A percentile compares a stretch with the other conserved stretches of the same genome.
phyloP scores from a whole-genome alignment of 1,140 invertebrate genomes.

The Druon quercuslanigerum region DNA sequence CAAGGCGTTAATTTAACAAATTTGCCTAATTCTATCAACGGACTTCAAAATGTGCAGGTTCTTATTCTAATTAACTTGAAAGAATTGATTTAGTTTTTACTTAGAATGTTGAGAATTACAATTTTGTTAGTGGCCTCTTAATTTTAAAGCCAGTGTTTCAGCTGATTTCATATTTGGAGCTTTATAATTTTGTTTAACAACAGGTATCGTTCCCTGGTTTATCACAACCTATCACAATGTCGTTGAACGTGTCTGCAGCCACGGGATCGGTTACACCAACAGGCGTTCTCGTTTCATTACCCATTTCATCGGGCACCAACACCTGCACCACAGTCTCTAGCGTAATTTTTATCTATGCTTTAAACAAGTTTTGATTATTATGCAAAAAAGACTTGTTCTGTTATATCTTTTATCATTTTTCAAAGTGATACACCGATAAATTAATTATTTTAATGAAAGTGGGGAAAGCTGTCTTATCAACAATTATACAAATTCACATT shows the following conservation, averaged over 20 bases:
- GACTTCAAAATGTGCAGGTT: constrained; percentile 86
- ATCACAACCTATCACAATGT: constrained; percentile 86
- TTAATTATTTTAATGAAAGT: neutral
- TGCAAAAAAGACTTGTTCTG: neutral
- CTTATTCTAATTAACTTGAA: constrained; percentile 2
- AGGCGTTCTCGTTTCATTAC: constrained; percentile 77
- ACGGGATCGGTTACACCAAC: constrained; percentile 76
- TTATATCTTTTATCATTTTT: neutral
- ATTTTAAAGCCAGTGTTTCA: neutral
- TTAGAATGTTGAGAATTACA: neutral
- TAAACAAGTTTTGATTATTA: neutral
- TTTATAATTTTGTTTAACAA: constrained; percentile 43
- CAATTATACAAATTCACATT: too few species aligned
- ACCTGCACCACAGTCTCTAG: constrained; percentile 74
- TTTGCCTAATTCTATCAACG: constrained; percentile 83
- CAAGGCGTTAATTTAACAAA: constrained; percentile 87
- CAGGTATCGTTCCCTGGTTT: constrained; percentile 87
- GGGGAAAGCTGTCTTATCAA: neutral
- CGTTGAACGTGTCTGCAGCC: constrained; percentile 81
- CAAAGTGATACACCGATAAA: neutral
- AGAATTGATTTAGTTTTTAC: too few species aligned
- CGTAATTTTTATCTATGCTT: constrained; percentile 59
- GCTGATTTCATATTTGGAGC: neutral
- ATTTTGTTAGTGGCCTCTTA: neutral
- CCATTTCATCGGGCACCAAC: constrained; percentile 72